These are phyloP conservation scores for Erebia epiphron DNA, from an alignment of 2,888 invertebrate genomes.

Conservation along the genomic window DNA sequence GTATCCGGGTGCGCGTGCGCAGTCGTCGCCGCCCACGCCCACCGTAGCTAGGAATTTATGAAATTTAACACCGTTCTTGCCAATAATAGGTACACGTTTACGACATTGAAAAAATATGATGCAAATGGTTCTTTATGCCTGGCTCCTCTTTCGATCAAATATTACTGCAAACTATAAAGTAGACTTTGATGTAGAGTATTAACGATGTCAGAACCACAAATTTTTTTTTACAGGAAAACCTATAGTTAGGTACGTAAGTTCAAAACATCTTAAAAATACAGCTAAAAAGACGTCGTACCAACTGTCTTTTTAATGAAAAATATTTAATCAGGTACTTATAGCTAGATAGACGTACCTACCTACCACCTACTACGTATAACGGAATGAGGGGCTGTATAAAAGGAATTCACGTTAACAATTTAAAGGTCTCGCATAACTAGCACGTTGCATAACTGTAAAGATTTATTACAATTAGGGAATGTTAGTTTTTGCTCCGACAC, in stretches of 20 bases:
- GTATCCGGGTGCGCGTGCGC: slow-evolving; percentile 79
- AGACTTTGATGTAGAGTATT: no score
- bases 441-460: slow-evolving; percentile 57
- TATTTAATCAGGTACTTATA: no score
- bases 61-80: slow-evolving; percentile 60
- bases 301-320: no score
- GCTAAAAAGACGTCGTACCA: no score
- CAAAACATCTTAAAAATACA: no score
- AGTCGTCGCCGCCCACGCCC: slow-evolving; percentile 64
- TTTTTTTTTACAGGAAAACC: no score
- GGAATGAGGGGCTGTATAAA: slow-evolving; percentile 52
- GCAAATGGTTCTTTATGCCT: background rate
- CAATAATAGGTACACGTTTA: background rate
- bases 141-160: background rate
- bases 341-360: no score
- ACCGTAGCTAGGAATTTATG: slow-evolving; percentile 57
- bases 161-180: no score
- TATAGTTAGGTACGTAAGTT: no score
- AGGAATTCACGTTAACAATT: slow-evolving; percentile 74
- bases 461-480: slow-evolving; percentile 66
- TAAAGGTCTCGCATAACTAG: slow-evolving; percentile 61
- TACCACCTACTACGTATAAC: no score
- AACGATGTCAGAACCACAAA: no score
- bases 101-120: slow-evolving; percentile 15
- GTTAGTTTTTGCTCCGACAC: slow-evolving; percentile 71